Evolutionary conservation across 2,113 vertebrate genomes (phyloP).

Genomic region (Leptobrachium leishanense): DNA sequence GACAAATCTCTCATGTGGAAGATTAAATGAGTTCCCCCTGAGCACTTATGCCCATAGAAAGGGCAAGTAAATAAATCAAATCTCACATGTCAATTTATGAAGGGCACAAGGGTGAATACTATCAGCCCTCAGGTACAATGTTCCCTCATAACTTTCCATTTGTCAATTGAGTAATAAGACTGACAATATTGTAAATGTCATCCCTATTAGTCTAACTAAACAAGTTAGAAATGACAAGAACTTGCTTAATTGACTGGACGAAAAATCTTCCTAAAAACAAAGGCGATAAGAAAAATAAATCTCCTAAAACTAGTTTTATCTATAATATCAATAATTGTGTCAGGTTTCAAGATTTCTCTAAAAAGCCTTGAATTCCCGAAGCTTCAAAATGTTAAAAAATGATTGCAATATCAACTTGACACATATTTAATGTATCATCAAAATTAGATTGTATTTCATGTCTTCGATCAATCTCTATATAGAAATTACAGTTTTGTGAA

Average conservation of each 20-base stretch:
- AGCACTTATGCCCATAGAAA: slow-evolving; percentile 65
- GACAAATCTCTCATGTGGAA: slow-evolving; percentile 67
- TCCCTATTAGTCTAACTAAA: slow-evolving; percentile 66
- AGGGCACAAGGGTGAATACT: slow-evolving; percentile 61
- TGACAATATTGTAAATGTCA: slow-evolving; percentile 66
- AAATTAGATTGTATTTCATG: not conserved
- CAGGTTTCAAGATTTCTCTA: too few relatives aligned
- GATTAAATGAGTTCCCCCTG: slow-evolving; percentile 64
- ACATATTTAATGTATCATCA: not conserved
- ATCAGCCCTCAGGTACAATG: slow-evolving; percentile 60
- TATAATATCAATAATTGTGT: too few relatives aligned
- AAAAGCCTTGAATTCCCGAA: not conserved
- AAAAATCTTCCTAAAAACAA: slow-evolving; percentile 10
- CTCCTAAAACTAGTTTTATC: not conserved
- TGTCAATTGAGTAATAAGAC: slow-evolving; percentile 58
- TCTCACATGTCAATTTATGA: slow-evolving; percentile 65
- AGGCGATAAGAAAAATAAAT: not conserved
- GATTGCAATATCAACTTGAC: not conserved
- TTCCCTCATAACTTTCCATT: slow-evolving; percentile 58
- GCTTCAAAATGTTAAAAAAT: not conserved
- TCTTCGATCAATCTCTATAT: not conserved
- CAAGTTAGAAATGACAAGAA: not conserved
- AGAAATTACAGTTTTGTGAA: not conserved
- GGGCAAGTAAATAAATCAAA: slow-evolving; percentile 58
- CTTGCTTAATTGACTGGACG: slow-evolving; percentile 1